Base-by-base conservation (phyloP, 2,888 invertebrate species). In the Eudasyphora cyanicolor region DNA sequence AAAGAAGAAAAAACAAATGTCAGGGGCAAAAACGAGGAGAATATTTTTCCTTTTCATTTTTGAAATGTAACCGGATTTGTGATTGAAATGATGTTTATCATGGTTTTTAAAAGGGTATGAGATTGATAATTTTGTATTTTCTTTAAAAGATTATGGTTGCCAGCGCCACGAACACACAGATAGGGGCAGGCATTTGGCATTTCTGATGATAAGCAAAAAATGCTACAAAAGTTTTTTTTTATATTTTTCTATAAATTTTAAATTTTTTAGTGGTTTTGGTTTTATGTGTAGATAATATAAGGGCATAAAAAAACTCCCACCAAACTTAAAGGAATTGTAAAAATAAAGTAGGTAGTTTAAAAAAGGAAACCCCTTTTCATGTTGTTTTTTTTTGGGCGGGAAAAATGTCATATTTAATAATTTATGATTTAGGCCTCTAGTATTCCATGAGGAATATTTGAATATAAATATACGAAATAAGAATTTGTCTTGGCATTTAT, bases 31-130 rank as follows among this genome's bases (percentile, higher is more conserved):
- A n/a, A n/a, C 14, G 45, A 14, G 14, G 45, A 70, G n/a, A n/a
- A n/a, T n/a, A n/a, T n/a, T n/a, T n/a, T n/a, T n/a, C n/a, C n/a
- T 45, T 45, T 45, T 27, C 24, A 35, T 38, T 73, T n/a, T 27
- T 14, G 27, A 57, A 38, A 38, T 10, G 12, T 38, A 38, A 0
- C 27, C 19, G 29, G 27, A 24, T 35, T 32, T 62, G 8, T 4
- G 19, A 14, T 64, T 38, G 10, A 19, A 27, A 76, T 7, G 67
- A 74, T 73, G 73, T 57, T 73, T 73, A 80, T 84, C 83, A 84
- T 84, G 74, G 12, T 83, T 80, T 80, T 83, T 83, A 83, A 83
- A 80, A 77, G 76, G 80, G 77, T 71, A 71, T 49, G 69, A 75
- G 51, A 38, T 80, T 67, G 38, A 76, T 67, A 70, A 74, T 71